Conservation (phyloP, 1,140 invertebrate species). For the Aphis craccivora region DNA sequence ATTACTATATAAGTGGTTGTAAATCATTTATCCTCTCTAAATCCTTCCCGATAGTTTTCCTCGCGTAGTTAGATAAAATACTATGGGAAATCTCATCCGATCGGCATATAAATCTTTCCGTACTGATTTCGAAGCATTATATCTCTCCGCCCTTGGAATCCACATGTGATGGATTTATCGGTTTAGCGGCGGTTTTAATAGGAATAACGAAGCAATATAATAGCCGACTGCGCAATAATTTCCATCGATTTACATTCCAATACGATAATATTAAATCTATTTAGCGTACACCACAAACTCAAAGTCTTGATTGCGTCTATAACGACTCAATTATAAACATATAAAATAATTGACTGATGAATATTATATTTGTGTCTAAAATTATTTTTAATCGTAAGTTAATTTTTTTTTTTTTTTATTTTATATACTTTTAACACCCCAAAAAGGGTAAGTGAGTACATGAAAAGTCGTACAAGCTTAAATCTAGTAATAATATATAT, state of each 20-base stretch:
- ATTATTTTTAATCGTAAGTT: not conserved
- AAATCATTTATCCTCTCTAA: constrained; percentile 25
- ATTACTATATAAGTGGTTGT: constrained; percentile 14
- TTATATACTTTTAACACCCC: too few relatives aligned
- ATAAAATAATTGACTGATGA: not conserved
- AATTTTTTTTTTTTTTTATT: too few relatives aligned
- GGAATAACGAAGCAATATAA: constrained; percentile 12
- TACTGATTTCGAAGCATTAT: not conserved
- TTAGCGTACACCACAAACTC: not conserved
- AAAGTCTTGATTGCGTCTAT: not conserved
- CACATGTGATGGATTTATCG: constrained; percentile 45
- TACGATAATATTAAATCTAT: not conserved
- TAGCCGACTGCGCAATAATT: not conserved
- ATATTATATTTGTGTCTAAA: not conserved
- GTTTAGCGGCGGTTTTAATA: constrained; percentile 26
- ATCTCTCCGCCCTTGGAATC: constrained; percentile 33
- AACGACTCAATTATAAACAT: not conserved
- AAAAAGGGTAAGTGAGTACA: too few relatives aligned
- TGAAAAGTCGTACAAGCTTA: too few relatives aligned
- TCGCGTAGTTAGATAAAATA: not conserved
- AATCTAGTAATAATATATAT: too few relatives aligned
- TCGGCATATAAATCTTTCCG: constrained; percentile 33
- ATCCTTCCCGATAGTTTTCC: constrained; percentile 25
- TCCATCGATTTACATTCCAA: constrained; percentile 24
- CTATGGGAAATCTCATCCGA: constrained; percentile 26